Evolutionary conservation across 2,113 vertebrate species (phyloP).

Genomic region (Baryphthengus martii): DNA sequence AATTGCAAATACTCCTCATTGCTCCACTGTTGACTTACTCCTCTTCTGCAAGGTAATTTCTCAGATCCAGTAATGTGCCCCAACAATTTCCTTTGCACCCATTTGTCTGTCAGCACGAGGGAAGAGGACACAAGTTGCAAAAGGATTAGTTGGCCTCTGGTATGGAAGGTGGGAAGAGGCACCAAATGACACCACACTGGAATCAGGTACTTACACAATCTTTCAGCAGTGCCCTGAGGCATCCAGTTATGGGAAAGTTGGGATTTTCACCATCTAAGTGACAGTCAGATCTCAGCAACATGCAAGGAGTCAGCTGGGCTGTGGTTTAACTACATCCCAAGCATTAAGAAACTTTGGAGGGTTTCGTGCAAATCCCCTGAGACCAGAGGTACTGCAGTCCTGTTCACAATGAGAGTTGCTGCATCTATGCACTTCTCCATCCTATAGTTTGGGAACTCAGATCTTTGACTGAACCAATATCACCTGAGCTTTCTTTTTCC

Average conservation of each 20-base stretch:
- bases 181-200: neutral
- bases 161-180: neutral
- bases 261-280: neutral
- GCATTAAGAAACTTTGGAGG: neutral
- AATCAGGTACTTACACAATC: neutral
- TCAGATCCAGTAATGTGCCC: neutral
- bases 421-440: rapidly evolving
- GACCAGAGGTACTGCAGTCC: neutral
- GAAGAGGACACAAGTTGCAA: neutral
- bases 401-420: rapidly evolving
- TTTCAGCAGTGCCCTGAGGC: neutral
- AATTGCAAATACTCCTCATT: neutral
- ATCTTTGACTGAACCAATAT: neutral
- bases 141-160: neutral
- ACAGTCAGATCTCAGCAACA: neutral
- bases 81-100: neutral
- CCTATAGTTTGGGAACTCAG: neutral
- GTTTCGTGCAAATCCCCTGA: neutral
- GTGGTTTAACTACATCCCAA: neutral
- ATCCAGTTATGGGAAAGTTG: neutral
- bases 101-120: neutral
- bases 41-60: neutral
- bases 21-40: neutral
- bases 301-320: neutral
- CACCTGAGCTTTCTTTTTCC: neutral